Percentiles rank a stretch among this genome's conserved stretches.
Conservation (phyloP, 1,140 invertebrate species). For the Ephestia elutella region DNA sequence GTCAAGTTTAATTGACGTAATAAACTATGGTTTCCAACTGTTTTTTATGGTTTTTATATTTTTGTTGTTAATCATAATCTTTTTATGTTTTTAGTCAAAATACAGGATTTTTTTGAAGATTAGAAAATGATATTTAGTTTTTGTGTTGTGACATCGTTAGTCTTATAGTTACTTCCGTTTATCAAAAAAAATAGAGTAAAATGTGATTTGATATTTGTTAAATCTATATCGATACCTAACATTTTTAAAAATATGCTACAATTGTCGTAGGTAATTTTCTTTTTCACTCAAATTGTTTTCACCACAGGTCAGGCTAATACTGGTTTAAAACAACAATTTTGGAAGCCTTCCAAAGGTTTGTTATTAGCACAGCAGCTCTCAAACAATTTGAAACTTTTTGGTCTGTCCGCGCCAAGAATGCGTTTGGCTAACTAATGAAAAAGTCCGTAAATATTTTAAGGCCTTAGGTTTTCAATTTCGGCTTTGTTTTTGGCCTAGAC, state of each 20-base stretch:
- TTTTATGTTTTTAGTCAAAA: too few relatives aligned
- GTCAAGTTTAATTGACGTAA: slow-evolving; percentile 5
- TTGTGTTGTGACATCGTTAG: too few relatives aligned
- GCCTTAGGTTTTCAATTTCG: neutral
- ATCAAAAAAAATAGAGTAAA: too few relatives aligned
- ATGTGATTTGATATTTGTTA: too few relatives aligned
- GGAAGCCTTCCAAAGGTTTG: neutral
- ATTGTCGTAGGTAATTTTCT: too few relatives aligned
- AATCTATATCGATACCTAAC: too few relatives aligned
- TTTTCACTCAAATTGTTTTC: too few relatives aligned
- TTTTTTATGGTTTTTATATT: neutral
- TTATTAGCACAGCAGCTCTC: neutral
- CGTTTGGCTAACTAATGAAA: neutral
- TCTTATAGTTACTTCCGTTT: too few relatives aligned
- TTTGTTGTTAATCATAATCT: neutral
- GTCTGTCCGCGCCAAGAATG: neutral
- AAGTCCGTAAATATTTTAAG: neutral
- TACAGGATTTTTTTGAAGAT: too few relatives aligned
- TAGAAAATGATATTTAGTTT: too few relatives aligned
- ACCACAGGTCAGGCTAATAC: too few relatives aligned
- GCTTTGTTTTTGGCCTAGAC: neutral
- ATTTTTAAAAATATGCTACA: too few relatives aligned
- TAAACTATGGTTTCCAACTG: neutral
- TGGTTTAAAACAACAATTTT: neutral
- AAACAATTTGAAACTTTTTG: neutral